Evolutionary conservation across 2,888 invertebrate genomes (phyloP).

Genomic region (Acrobasis repandana): DNA sequence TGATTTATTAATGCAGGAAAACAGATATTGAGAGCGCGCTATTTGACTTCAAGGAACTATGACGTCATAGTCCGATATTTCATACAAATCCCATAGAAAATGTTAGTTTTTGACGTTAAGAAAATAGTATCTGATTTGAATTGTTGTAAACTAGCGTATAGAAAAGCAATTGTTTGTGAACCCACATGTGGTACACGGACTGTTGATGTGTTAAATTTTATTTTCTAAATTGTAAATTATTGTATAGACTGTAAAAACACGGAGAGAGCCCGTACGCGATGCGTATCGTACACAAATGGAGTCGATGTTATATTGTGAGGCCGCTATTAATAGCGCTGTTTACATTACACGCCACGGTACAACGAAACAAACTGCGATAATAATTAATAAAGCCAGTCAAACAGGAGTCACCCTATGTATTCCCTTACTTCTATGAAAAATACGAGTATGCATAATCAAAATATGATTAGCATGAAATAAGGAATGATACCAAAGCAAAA

Average conservation of each 20-base stretch:
- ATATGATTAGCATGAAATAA: not conserved
- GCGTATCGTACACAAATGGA: conserved; percentile 38
- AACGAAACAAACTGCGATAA: conserved; percentile 37
- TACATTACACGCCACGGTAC: conserved; percentile 48
- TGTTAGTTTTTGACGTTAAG: too few relatives aligned
- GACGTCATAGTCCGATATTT: too few relatives aligned
- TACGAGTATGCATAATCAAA: not conserved
- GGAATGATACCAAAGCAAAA: not conserved
- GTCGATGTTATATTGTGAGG: conserved; percentile 49
- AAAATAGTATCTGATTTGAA: too few relatives aligned
- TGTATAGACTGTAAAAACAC: not conserved
- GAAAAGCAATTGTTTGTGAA: too few relatives aligned
- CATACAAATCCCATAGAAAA: too few relatives aligned
- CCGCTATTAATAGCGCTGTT: conserved; percentile 58
- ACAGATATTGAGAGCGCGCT: too few relatives aligned
- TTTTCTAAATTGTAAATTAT: too few relatives aligned
- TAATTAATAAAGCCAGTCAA: conserved; percentile 25
- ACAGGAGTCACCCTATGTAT: not conserved
- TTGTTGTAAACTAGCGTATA: too few relatives aligned
- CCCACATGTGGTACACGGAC: too few relatives aligned
- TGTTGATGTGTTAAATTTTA: too few relatives aligned
- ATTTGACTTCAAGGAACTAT: too few relatives aligned
- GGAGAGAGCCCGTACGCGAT: not conserved
- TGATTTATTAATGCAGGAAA: too few relatives aligned
- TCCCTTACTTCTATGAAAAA: not conserved